Base-by-base conservation (phyloP, 2,888 invertebrate species). In the Apamea epomidion region DNA sequence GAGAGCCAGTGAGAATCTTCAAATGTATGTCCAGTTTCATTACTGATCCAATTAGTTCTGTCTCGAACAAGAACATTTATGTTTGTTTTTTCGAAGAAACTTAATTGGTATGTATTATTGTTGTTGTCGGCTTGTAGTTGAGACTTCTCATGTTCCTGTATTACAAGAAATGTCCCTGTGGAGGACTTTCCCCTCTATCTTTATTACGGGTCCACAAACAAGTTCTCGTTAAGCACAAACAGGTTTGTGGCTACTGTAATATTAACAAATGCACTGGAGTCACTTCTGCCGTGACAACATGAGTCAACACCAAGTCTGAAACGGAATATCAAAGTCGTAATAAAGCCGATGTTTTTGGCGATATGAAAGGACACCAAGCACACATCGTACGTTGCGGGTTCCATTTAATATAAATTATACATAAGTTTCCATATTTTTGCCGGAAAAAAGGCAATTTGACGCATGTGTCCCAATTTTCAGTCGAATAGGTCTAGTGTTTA, bases 301-400 rank as follows among this genome's bases (percentile, higher is more conserved):
- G 68, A 42, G 74, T 74, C 78, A 82, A 78, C 81, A 74, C 73
- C 78, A 81, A 78, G 72, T 82, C 87, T 82, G 76, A 89, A 88
- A 86, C 77, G 74, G 78, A 84, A 87, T 84, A 88, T 84, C 86
- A 84, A 82, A 87, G 81, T 85, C 64, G 81, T 74, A 80, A 89
- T 85, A 89, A 83, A 80, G 76, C 79, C 79, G 69, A 86, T 88
- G 80, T 78, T 65, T 81, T 73, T 80, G 72, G 62, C 32, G 69
- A 85, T 84, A 81, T 83, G 81, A 81, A 83, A 83, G 81, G 80
- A 81, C 69, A 67, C 64, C 70, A 76, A 78, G 69, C 60, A 80
- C 62, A 78, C 81, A 72, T 82, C 67, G 79, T 70, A 73, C 65
- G 69, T 71, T 67, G 78, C 65, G 71, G 68, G 58, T 74, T 65